Evolutionary conservation across 2,797 vertebrate genomes (phyloP).

Genomic region (Callimico goeldii): DNA sequence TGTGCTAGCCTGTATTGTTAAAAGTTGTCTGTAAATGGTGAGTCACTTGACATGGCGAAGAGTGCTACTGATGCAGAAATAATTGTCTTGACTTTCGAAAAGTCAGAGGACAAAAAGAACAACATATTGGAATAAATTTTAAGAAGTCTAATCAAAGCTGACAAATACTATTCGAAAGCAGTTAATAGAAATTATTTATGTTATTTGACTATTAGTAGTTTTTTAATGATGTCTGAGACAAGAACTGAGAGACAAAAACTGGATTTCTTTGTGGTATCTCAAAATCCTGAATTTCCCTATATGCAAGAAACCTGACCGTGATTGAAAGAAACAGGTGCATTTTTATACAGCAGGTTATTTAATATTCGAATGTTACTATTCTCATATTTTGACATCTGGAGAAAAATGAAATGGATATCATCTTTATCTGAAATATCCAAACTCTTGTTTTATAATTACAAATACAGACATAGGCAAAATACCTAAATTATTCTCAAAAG

Average conservation of each 20-base stretch:
- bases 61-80: constrained; percentile 55
- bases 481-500: background rate
- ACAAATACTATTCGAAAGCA: constrained; percentile 3
- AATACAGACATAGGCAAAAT: background rate
- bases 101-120: constrained; percentile 50
- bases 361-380: background rate
- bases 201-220: background rate
- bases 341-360: background rate
- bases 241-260: background rate
- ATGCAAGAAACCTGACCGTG: background rate
- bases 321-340: background rate
- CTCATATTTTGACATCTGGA: background rate
- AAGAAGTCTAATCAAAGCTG: background rate
- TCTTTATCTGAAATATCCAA: background rate
- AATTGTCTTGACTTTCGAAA: constrained; percentile 56
- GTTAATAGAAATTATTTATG: background rate
- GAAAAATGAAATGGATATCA: background rate
- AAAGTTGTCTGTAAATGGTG: constrained; percentile 49
- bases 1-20: background rate
- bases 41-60: background rate
- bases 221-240: background rate
- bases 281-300: background rate
- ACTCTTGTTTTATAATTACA: background rate
- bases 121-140: constrained; percentile 37
- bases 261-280: background rate